Base-by-base conservation (phyloP, 2,888 invertebrate genomes). In the Eilema griseolum region DNA sequence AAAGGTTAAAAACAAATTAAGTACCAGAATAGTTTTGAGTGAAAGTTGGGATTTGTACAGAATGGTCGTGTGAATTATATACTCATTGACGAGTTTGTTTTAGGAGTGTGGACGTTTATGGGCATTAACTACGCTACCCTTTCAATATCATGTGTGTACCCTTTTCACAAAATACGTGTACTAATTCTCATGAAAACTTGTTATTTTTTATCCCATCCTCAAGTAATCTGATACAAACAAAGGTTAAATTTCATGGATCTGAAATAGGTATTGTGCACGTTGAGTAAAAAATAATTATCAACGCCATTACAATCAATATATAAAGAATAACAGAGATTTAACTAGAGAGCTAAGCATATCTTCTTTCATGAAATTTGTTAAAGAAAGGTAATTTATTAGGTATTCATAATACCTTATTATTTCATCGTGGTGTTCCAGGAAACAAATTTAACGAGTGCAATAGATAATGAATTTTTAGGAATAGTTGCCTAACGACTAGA, bases 1-100 rank as follows among this genome's bases (percentile, higher is more conserved):
- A 82, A 77, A 80, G 74, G 73, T 75, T 73, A 78, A 63, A 80
- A 78, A 81, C 75, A 80, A 80, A 82, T 78, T 80, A 72, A 78
- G 78, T 81, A 76, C 71, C 71, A 70, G 70, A 81, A 76, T 57
- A 61, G 61, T 62, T 69, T 72, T 57, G 46, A 61, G 46, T 61
- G 62, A 72, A 72, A 69, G 59, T 66, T 66, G 10, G 26, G 12
- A 61, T 68, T 72, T 66, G 62, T 69, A 62, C 37, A 65, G 57
- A 71, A 41, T 37, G 56, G 37, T n/a, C 52, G n/a, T 52, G 61
- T 33, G 56, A 71, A 61, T 71, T 61, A 61, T 71, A 63, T 68
- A 68, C 56, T 68, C 61, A 68, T 71, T 68, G 61, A 16, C 23
- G 33, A 56, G 57, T 71, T 68, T 68, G 65, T 71, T 71, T 66